These are phyloP conservation scores for Progne subis DNA, from an alignment of 2,113 vertebrate genomes.

Conservation along the genomic window DNA sequence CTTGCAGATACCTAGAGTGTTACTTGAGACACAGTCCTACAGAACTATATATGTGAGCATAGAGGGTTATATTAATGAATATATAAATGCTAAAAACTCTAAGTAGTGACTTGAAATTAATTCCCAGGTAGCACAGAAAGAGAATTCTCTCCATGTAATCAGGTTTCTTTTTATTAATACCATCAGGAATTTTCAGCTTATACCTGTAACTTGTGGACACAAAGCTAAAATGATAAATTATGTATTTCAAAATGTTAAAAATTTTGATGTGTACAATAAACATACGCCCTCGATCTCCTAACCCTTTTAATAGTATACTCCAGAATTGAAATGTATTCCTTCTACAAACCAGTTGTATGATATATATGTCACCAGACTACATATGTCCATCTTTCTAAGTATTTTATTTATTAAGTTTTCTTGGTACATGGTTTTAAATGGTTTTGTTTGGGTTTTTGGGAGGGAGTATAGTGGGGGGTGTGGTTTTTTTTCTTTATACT, in stretches of 20 bases:
- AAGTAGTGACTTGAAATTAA: not conserved
- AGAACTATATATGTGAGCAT: not conserved
- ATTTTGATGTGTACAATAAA: not conserved
- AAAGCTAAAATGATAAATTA: not conserved
- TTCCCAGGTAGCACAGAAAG: not conserved
- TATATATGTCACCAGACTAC: not conserved
- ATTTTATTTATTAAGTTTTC: not conserved
- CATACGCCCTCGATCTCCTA: not conserved
- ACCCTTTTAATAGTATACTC: not conserved
- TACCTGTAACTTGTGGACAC: not conserved
- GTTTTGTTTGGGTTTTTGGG: fast-evolving
- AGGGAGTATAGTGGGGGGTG: fast-evolving
- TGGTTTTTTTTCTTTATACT: not conserved
- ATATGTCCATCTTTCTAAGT: not conserved
- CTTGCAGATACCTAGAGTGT: not conserved
- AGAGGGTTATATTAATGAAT: not conserved
- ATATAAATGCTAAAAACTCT: not conserved
- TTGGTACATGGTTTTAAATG: not conserved
- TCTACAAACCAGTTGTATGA: not conserved
- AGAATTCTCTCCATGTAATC: not conserved
- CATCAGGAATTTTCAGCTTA: not conserved
- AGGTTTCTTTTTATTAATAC: not conserved
- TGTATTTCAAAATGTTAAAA: not conserved
- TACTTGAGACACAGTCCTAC: not conserved
- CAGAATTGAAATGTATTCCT: not conserved